Base-by-base conservation (phyloP, 2,113 vertebrate genomes). In the Periophthalmodon schlosseri region DNA sequence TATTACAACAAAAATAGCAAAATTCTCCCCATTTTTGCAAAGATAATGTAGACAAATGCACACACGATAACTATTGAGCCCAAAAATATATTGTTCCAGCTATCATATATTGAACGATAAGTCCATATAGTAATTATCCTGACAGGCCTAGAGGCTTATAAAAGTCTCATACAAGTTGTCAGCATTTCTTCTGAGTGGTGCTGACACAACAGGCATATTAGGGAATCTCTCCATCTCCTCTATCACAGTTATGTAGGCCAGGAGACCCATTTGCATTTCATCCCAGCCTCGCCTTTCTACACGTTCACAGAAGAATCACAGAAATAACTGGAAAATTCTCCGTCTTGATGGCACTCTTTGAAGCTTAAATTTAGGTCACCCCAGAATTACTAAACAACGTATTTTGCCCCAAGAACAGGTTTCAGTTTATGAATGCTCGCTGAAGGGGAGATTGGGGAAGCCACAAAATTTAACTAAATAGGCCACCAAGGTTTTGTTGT, bases 221-320 rank as follows among this genome's bases (percentile, higher is more conserved):
- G 78, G 84, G 74, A 71, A 88, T 88, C 85, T 89, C 78, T 67
- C 16, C 76, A 81, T 87, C 83, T 84, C 79, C 71, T 83, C 71
- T 73, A 84, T 78, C 81, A 79, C 77, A 52, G 71, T 84, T 88
- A 91, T 90, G 80, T 90, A 89, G 88, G 90, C 86, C 90, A 88
- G 88, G 86, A 89, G 86, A 86, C 66, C 86, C 81, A 90, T 91
- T 91, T 91, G 90, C 88, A 90, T 90, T 89, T 90, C 74, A 70
- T 76, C 84, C 70, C 63, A 81, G 76, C 71, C 74, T 77, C 46
- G 13, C 72, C 70, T 72, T 57, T 20, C 81, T 78, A 81, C 80
- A 67, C 80, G 67, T 86, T 86, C 85, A 78, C 76, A 75, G 69
- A 86, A 78, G 76, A 77, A 73, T 58, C 69, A n/a, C n/a, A n/a